Evolutionary conservation across 2,797 vertebrate species (phyloP).

Genomic region (Kryptopterus vitreolus): DNA sequence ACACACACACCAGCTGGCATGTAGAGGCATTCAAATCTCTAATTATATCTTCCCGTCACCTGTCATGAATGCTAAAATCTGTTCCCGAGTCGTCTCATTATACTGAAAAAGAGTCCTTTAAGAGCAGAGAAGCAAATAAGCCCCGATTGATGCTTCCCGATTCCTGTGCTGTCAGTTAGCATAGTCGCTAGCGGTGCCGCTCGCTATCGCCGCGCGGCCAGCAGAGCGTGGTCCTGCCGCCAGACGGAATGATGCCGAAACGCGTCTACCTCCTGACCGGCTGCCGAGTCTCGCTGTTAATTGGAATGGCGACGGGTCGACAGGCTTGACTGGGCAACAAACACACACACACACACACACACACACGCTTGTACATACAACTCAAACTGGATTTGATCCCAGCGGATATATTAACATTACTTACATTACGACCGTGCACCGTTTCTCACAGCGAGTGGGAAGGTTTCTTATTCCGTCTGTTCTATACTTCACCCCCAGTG

Average conservation of each 20-base stretch:
- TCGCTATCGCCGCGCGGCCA: slow-evolving; percentile 2
- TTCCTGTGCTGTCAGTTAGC: slow-evolving; percentile 44
- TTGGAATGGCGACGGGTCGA: slow-evolving; percentile 27
- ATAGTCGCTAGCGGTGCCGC: slow-evolving; percentile 17
- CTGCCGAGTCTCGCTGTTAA: slow-evolving; percentile 38
- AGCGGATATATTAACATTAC: slow-evolving; percentile 1
- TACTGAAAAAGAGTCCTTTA: slow-evolving; percentile 29
- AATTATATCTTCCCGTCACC: slow-evolving; percentile 36
- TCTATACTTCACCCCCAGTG: neutral
- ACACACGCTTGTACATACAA: slow-evolving; percentile 12
- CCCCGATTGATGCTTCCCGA: slow-evolving; percentile 31
- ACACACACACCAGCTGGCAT: slow-evolving; percentile 14
- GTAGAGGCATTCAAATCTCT: slow-evolving; percentile 24
- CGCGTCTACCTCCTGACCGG: slow-evolving; percentile 15
- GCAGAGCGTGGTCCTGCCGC: slow-evolving; percentile 27
- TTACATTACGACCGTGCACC: neutral
- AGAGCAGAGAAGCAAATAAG: slow-evolving; percentile 19
- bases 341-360: neutral
- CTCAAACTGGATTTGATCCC: neutral
- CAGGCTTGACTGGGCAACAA: slow-evolving; percentile 37
- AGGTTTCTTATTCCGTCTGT: slow-evolving; percentile 1
- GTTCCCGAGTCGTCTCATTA: slow-evolving; percentile 23
- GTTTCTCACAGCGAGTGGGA: slow-evolving; percentile 11
- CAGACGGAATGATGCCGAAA: slow-evolving; percentile 10
- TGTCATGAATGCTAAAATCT: slow-evolving; percentile 34